Percentiles rank a stretch among this genome's conserved stretches.
These are phyloP conservation scores for Clarias platycephalus DNA, from an alignment of 2,797 vertebrate genomes.

Conservation along the genomic window DNA sequence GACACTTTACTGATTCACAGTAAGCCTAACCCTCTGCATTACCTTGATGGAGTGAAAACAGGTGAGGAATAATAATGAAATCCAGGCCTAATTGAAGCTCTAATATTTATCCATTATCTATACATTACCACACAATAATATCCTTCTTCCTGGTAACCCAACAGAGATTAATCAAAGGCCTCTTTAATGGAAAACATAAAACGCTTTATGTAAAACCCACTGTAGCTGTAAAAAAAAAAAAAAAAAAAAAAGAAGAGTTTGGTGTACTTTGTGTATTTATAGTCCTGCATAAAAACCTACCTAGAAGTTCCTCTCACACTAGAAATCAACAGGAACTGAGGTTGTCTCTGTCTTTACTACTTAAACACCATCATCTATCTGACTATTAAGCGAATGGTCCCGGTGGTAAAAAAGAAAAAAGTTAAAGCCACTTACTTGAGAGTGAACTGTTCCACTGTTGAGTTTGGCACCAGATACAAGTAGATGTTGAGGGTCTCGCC, in stretches of 20 bases:
- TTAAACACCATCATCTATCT: neutral
- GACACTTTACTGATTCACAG: conserved; percentile 51
- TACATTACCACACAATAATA: conserved; percentile 45
- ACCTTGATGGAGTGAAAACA: conserved; percentile 44
- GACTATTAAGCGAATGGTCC: neutral
- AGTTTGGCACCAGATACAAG: conserved; percentile 90
- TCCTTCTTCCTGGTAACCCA: conserved; percentile 30
- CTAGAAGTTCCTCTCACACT: neutral
- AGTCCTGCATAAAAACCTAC: neutral
- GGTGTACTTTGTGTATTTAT: neutral
- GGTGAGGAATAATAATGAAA: conserved; percentile 47
- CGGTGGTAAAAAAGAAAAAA: neutral
- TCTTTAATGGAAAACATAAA: neutral
- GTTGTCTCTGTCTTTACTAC: neutral
- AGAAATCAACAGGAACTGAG: neutral
- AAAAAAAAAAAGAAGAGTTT: neutral
- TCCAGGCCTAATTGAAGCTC: conserved; percentile 35
- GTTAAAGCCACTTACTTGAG: conserved; percentile 82
- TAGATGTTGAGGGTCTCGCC: conserved; percentile 88
- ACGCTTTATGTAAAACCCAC: conserved; percentile 24
- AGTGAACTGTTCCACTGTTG: conserved; percentile 91
- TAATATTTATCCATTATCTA: conserved; percentile 7
- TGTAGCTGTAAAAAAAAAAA: neutral
- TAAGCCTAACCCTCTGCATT: conserved; percentile 44
- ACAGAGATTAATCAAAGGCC: conserved; percentile 35